Evolutionary conservation across 2,113 vertebrate species (phyloP).

Genomic region (Azemiops feae): DNA sequence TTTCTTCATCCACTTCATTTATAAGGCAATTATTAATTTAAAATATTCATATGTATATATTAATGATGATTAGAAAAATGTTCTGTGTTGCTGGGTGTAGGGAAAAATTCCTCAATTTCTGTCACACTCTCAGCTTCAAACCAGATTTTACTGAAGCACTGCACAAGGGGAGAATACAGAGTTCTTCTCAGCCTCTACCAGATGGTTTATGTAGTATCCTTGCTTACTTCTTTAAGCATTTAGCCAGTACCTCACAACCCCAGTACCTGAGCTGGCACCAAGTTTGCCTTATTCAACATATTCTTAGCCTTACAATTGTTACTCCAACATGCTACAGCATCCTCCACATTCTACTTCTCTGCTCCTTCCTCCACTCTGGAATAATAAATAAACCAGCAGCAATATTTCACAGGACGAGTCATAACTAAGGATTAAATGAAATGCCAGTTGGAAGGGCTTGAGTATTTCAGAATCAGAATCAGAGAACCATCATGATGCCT

Average conservation of each 20-base stretch:
- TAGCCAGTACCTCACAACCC: background rate
- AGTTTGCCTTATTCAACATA: background rate
- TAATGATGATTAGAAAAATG: slow-evolving; percentile 18
- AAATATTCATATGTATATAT: slow-evolving; percentile 17
- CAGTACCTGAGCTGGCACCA: background rate
- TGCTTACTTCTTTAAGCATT: background rate
- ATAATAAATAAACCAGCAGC: background rate
- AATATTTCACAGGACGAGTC: background rate
- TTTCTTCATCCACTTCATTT: background rate
- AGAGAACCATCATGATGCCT: too few species aligned
- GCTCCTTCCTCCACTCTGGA: background rate
- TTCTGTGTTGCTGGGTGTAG: background rate
- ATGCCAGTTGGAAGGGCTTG: too few species aligned
- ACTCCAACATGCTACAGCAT: background rate
- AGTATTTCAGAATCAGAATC: too few species aligned
- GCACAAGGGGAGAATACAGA: background rate
- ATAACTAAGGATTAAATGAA: background rate
- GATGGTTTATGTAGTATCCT: background rate
- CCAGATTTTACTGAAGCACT: background rate
- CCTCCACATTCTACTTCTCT: background rate
- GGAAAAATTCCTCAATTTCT: background rate
- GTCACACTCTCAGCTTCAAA: background rate
- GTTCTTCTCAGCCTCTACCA: background rate
- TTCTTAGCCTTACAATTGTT: background rate
- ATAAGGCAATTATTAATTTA: slow-evolving; percentile 29